Conservation (phyloP, 2,888 invertebrate species). For the Alloplasta piceator region DNA sequence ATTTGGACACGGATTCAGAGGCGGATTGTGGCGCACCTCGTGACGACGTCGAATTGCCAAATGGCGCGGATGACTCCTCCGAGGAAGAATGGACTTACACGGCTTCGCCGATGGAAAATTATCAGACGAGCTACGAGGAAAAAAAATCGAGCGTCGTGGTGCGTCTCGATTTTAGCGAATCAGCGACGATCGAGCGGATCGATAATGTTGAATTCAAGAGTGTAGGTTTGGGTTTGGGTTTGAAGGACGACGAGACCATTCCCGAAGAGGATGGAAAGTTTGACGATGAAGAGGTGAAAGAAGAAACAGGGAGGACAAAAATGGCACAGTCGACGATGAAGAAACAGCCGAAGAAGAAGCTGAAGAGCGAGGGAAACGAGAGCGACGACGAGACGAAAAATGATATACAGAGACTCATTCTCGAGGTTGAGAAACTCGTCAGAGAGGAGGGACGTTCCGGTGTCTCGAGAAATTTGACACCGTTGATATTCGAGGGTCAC, state of each 20-base stretch:
- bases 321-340: conserved; percentile 74
- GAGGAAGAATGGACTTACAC: conserved; percentile 89
- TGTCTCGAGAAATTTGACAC: conserved; percentile 84
- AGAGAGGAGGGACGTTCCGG: conserved; percentile 85
- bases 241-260: conserved; percentile 65
- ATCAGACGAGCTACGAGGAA: conserved; percentile 66
- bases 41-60: conserved; percentile 80
- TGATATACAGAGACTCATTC: conserved; percentile 89
- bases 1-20: conserved; percentile 94
- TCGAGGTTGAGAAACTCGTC: conserved; percentile 92
- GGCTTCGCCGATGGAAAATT: conserved; percentile 69
- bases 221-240: conserved; percentile 43
- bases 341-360: conserved; percentile 77
- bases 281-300: conserved; percentile 77
- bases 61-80: conserved; percentile 85
- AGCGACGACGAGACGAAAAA: conserved; percentile 84
- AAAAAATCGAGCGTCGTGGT: conserved; percentile 76
- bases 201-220: conserved; percentile 61
- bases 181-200: conserved; percentile 65
- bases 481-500: conserved; percentile 85
- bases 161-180: conserved; percentile 77
- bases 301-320: conserved; percentile 70
- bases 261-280: conserved; percentile 73
- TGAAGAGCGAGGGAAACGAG: conserved; percentile 80
- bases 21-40: conserved; percentile 83